Conservation (phyloP, 1,140 invertebrate species). For the Saccostrea echinata region DNA sequence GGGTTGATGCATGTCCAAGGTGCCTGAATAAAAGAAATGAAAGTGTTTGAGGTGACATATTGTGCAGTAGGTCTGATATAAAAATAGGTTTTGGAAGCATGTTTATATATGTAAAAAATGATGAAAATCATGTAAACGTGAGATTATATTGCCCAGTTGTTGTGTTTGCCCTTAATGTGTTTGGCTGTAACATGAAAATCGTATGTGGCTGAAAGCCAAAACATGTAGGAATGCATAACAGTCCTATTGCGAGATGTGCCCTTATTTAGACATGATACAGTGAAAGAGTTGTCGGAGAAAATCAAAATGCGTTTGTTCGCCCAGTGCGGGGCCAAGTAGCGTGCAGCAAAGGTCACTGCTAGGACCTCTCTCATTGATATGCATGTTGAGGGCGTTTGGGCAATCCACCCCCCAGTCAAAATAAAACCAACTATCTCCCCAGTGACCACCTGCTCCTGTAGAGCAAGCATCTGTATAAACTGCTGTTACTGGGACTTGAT, state of each 20-base stretch:
- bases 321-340: not conserved
- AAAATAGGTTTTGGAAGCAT: not conserved
- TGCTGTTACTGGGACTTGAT: constrained; percentile 24
- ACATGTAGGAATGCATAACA: constrained; percentile 26
- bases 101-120: not conserved
- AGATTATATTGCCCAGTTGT: constrained; percentile 7
- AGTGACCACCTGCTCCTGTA: constrained; percentile 15
- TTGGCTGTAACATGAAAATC: constrained; percentile 28
- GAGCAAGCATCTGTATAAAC: constrained; percentile 51
- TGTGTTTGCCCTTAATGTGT: constrained; percentile 25
- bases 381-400: not conserved
- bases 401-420: not conserved
- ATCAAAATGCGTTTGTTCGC: constrained; percentile 29
- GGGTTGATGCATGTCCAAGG: not conserved
- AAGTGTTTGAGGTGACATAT: not conserved
- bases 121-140: constrained; percentile 19
- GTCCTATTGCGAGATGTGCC: constrained; percentile 3
- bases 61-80: not conserved
- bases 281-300: constrained; percentile 11
- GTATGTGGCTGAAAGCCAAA: constrained; percentile 37
- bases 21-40: not conserved
- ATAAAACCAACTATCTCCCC: constrained; percentile 39
- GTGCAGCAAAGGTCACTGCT: constrained; percentile 12
- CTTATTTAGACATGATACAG: constrained; percentile 32
- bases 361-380: constrained; percentile 45